Evolutionary conservation across 64 coral and sea anemone species (phyloP), one percentile per base, ranked within the genome.

Genomic region (Acropora yongei): DNA sequence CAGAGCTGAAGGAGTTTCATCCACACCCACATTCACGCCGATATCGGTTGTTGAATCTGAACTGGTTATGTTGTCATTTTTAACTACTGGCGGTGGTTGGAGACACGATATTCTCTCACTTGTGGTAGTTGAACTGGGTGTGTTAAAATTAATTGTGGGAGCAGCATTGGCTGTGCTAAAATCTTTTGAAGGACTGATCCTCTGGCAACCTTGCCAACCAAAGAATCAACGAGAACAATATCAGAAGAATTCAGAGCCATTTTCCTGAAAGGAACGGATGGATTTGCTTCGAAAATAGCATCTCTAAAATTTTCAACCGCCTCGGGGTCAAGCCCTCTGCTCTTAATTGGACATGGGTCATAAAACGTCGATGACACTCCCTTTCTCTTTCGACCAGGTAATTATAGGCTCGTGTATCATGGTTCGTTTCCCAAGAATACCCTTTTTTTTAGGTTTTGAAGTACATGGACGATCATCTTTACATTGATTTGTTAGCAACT

Each of bases 371-470:
- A 86, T 40, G 73, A 71, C 39, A 95, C 82, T 53, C 93, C 88
- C 69, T 81, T 78, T 58, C 93, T 49, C 67, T 90, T 95, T 86
- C 61, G 78, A 43, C 93, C 80, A 80, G 88, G 88, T 44, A 57
- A 90, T 94, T 1, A 94, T 88, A 58, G 87, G 87, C 39, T 57
- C 43, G 48, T 94, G 93, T 57, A 89, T 48, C 60, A 94, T 87
- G 67, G 74, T 75, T 67, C 93, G 83, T 89, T 42, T 87, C 39
- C 93, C 88, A 12, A 82, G 81, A 47, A 95, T 90, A 30, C 88
- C 88, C 93, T n/a, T 81, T 78, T 95, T 95, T 78, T 84, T 91
- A 44, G 93, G 89, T 40, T 95, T 95, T 4, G 93, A 91, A 57
- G 83, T 95, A 19, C 88, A 94, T 47, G 88, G 58, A 45, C 87